These are phyloP conservation scores for Dasyprocta punctata DNA, from an alignment of 2,113 vertebrate species.

Conservation along the genomic window DNA sequence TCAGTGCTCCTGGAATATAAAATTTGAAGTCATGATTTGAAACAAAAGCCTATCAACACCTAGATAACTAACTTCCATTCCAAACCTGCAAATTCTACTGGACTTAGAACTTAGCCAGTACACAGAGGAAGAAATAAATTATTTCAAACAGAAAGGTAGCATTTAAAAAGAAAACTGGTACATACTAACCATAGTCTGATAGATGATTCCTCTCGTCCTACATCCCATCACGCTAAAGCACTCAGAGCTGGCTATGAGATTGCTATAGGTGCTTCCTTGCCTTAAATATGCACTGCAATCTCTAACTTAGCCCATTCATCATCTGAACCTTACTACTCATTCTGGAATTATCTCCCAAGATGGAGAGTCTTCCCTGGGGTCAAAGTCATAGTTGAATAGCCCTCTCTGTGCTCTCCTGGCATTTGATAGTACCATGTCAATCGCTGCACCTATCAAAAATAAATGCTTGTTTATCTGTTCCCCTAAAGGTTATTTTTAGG, in stretches of 20 bases:
- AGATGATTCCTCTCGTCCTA: neutral
- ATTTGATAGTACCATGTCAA: neutral
- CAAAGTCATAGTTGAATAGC: neutral
- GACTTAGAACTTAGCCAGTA: neutral
- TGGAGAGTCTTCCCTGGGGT: neutral
- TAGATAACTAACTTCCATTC: neutral
- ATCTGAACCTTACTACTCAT: neutral
- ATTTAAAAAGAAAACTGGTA: constrained; percentile 3
- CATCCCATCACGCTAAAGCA: neutral
- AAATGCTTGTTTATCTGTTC: neutral
- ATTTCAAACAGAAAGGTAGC: neutral
- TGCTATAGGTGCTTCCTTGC: no score
- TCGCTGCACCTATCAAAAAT: neutral
- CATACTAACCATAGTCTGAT: neutral
- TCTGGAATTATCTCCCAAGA: neutral
- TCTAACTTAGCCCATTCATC: neutral
- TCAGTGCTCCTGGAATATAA: neutral
- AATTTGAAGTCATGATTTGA: constrained; percentile 10
- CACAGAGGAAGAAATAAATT: neutral
- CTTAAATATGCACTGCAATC: neutral
- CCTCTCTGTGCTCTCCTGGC: neutral
- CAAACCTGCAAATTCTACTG: neutral
- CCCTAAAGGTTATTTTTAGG: neutral
- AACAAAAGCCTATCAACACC: neutral
- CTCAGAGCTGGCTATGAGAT: neutral